These are phyloP conservation scores for Pyrgilauda ruficollis DNA, from an alignment of 2,113 vertebrate genomes.

Conservation along the genomic window DNA sequence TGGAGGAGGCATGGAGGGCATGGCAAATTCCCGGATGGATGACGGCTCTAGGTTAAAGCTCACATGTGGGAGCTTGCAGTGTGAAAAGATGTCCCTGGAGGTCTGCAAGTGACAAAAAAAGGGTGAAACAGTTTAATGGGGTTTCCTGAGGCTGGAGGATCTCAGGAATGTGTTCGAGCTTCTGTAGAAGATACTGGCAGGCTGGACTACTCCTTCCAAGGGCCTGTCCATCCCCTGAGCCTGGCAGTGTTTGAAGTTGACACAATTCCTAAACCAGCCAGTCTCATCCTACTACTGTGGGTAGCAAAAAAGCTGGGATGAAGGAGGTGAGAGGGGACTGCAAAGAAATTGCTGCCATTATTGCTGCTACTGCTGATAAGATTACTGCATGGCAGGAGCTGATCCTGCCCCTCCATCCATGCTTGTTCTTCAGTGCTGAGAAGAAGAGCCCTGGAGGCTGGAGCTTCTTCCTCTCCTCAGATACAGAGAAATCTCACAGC, in stretches of 20 bases:
- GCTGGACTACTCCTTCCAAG: background rate
- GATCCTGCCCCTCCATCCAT: background rate
- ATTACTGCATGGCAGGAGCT: background rate
- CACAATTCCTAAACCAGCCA: background rate
- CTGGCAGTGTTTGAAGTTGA: background rate
- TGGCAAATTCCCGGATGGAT: fast-evolving
- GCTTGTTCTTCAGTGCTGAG: background rate
- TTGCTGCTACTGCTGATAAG: background rate
- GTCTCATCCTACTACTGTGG: background rate
- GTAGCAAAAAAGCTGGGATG: background rate
- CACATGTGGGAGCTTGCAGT: fast-evolving
- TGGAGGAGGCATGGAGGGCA: fast-evolving
- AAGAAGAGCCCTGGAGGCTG: background rate
- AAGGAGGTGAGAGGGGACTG: fast-evolving
- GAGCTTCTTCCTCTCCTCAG: background rate
- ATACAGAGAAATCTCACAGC: background rate
- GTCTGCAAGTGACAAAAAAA: background rate
- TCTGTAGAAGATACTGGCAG: background rate
- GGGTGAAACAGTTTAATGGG: background rate
- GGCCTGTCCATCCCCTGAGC: fast-evolving
- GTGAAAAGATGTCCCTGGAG: background rate
- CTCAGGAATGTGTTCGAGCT: background rate
- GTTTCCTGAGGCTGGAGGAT: background rate
- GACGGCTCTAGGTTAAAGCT: fast-evolving
- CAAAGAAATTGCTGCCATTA: background rate